phyloP scores from a whole-genome alignment of 2,888 invertebrate genomes.

The Pollenia amentaria region DNA sequence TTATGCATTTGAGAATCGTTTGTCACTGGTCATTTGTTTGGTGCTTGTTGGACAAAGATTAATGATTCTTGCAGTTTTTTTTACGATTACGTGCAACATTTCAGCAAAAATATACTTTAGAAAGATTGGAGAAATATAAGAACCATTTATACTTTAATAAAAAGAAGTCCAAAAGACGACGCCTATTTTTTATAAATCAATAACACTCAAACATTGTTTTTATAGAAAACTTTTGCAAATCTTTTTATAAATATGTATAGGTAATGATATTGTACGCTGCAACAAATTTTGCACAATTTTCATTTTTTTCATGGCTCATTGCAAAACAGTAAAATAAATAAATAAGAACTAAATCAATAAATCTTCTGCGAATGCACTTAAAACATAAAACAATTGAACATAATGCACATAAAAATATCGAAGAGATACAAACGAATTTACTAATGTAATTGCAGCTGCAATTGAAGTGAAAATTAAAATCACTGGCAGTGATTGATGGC shows the following conservation, averaged over 20 bases:
- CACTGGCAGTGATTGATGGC: conserved; percentile 69
- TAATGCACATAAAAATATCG: conserved; percentile 40
- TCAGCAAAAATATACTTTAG: background rate
- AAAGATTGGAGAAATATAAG: background rate
- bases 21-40: conserved; percentile 68
- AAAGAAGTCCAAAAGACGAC: conserved; percentile 31
- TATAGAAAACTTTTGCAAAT: background rate
- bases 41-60: conserved; percentile 66
- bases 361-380: conserved; percentile 59
- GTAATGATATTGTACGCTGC: background rate
- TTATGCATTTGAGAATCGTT: conserved; percentile 60
- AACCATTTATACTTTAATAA: conserved; percentile 19
- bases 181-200: conserved; percentile 60
- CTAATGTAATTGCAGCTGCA: conserved; percentile 66
- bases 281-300: background rate
- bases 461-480: conserved; percentile 66
- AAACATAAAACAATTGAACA: conserved; percentile 60
- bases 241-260: background rate
- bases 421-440: conserved; percentile 48
- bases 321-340: conserved; percentile 55
- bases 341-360: conserved; percentile 65
- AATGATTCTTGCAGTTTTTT: conserved; percentile 46
- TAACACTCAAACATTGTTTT: conserved; percentile 26
- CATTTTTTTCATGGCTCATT: conserved; percentile 17
- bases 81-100: conserved; percentile 29